Evolutionary conservation across 2,113 vertebrate species (phyloP), one percentile per base, ranked within the genome.

Genomic region (Triplophysa rosa): DNA sequence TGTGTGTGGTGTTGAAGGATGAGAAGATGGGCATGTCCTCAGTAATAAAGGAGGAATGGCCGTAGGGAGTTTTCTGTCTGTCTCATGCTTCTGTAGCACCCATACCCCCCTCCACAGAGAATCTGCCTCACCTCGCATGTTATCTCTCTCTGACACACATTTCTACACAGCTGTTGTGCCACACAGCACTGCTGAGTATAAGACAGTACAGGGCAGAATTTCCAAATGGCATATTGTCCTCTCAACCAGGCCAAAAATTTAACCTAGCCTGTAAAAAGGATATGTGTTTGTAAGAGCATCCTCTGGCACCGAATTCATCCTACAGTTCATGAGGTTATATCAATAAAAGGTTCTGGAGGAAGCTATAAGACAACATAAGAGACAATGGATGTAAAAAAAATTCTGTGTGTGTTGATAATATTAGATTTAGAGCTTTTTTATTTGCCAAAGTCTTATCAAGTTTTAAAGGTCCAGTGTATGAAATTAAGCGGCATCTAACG

Each of bases 101-200:
- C 21, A 47, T 14, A 11, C n/a, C 23, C 40, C 40, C 61, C 33
- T 61, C 23, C 13, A 45, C 16, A 69, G 67, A 17, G 8, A 71
- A 56, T 14, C 54, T 73, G 70, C 37, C 79, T 68, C 63, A 58
- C 12, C 24, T 11, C 47, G 29, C 63, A 73, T 58, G 64, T 84
- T 84, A 84, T 84, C 83, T 74, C 76, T 75, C 11, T 26, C 47
- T 37, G 33, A 26, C 64, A 78, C 83, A 84, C 79, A 79, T 84
- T 81, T 75, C 62, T 49, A 65, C 68, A 65, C 78, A 71, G 49
- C 24, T 63, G 58, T 63, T 74, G 42, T 62, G 40, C 58, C 21
- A 47, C 40, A 74, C 47, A 74, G 71, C 71, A 47, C 71, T 42
- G 21, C 49, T 9, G 21, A 67, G 29, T 19, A 45, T 72, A 54